Evolutionary conservation across 2,888 invertebrate genomes (phyloP).

Genomic region (Gymnosoma rotundatum): DNA sequence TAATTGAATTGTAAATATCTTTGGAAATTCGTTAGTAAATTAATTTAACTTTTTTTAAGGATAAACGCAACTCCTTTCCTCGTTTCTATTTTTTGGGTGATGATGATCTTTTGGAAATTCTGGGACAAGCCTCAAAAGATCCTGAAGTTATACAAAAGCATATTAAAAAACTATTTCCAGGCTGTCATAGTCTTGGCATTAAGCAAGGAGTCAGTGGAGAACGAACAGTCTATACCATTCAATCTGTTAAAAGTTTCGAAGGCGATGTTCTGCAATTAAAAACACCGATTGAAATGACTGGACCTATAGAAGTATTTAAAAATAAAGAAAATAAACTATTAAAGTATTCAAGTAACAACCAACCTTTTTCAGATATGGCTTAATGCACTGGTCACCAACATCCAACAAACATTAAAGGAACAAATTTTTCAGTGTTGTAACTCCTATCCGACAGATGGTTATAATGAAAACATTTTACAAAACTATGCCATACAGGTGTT

Average conservation of each 20-base stretch:
- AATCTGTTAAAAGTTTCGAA: slow-evolving; percentile 83
- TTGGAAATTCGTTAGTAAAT: not conserved
- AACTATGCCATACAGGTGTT: slow-evolving; percentile 87
- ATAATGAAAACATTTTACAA: slow-evolving; percentile 83
- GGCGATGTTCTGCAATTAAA: slow-evolving; percentile 78
- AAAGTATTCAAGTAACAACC: not conserved
- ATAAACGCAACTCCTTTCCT: slow-evolving; percentile 96
- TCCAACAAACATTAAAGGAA: slow-evolving; percentile 89
- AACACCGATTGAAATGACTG: slow-evolving; percentile 78
- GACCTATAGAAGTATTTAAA: slow-evolving; percentile 79
- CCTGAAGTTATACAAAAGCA: slow-evolving; percentile 93
- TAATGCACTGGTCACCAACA: slow-evolving; percentile 89
- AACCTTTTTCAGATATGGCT: slow-evolving; percentile 77
- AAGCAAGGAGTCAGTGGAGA: slow-evolving; percentile 58
- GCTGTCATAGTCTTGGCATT: slow-evolving; percentile 90
- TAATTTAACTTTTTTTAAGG: slow-evolving; percentile 83
- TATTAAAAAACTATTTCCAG: slow-evolving; percentile 97
- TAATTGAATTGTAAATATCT: not conserved
- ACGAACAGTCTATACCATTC: slow-evolving; percentile 78
- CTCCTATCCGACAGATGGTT: slow-evolving; percentile 75
- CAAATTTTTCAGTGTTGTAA: slow-evolving; percentile 85
- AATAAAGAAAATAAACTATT: not conserved
- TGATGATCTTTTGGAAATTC: slow-evolving; percentile 97
- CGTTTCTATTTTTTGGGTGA: slow-evolving; percentile 98
- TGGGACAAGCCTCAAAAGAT: slow-evolving; percentile 95